These are phyloP conservation scores for Synergus gifuensis DNA, from an alignment of 2,888 invertebrate species.

Conservation along the genomic window DNA sequence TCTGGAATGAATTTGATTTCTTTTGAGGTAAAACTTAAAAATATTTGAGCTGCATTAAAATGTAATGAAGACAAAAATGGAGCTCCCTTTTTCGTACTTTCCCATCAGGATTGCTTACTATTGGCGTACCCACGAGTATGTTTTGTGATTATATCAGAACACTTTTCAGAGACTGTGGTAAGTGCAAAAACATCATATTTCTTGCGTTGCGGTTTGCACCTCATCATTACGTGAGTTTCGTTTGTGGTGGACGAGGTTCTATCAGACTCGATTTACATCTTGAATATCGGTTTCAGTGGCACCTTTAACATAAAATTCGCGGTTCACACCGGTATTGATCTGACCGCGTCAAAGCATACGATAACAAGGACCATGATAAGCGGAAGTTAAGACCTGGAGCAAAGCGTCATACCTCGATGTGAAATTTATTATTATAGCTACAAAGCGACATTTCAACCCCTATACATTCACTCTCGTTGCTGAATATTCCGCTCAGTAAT, in stretches of 20 bases:
- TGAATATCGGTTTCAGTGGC: background rate
- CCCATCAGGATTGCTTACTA: conserved; percentile 18
- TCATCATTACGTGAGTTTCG: conserved; percentile 69
- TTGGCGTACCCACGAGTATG: conserved; percentile 10
- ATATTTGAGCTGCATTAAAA: background rate
- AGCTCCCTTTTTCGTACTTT: background rate
- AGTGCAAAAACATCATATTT: conserved; percentile 28
- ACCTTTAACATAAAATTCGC: background rate
- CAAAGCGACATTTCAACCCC: background rate
- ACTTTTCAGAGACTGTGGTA: conserved; percentile 4
- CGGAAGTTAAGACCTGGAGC: background rate
- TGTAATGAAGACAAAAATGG: background rate
- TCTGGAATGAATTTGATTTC: too few relatives aligned
- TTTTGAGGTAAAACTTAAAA: background rate
- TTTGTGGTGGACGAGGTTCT: conserved; percentile 60
- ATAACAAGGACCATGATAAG: background rate
- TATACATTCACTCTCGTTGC: background rate
- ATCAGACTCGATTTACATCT: conserved; percentile 38
- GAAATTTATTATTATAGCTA: background rate
- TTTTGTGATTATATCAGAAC: conserved; percentile 15
- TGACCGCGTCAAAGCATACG: background rate
- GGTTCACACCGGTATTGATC: background rate
- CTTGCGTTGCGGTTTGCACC: conserved; percentile 63
- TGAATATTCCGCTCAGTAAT: background rate
- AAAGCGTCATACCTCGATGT: background rate